These are phyloP conservation scores for Steatocranus sp. DNA, from an alignment of 2,797 vertebrate genomes.

Conservation along the genomic window DNA sequence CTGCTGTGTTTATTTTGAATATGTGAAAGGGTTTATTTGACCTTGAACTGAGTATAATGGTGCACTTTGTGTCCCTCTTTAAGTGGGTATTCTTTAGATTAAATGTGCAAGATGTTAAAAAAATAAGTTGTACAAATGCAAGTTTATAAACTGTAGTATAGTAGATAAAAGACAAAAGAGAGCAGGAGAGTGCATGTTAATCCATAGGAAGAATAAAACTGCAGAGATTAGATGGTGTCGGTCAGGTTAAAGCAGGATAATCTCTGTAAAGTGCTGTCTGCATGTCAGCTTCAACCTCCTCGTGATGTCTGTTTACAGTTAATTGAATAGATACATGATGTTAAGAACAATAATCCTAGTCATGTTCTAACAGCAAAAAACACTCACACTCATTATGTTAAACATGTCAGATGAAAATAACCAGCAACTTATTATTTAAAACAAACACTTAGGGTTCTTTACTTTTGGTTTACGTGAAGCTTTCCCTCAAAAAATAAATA, in stretches of 20 bases:
- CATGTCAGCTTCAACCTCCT: not conserved
- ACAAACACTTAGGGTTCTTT: not conserved
- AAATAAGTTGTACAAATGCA: not conserved
- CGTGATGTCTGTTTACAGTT: conserved; percentile 1
- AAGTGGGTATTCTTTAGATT: not conserved
- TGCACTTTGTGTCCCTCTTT: not conserved
- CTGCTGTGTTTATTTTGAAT: not conserved
- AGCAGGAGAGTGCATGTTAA: conserved; percentile 12
- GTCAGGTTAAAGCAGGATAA: conserved; percentile 46
- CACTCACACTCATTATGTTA: not conserved
- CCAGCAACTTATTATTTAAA: not conserved
- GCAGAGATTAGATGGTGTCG: conserved; percentile 29
- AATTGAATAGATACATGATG: not conserved
- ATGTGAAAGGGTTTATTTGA: not conserved
- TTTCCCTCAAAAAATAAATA: not conserved
- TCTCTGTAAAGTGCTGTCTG: conserved; percentile 37
- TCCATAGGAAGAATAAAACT: conserved; percentile 39
- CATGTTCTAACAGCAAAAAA: not conserved
- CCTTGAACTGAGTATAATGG: not conserved
- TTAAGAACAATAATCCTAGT: not conserved
- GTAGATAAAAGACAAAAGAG: not conserved
- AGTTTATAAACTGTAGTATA: not conserved
- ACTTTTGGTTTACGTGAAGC: not conserved
- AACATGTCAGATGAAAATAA: not conserved
- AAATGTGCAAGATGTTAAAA: not conserved